Base-by-base conservation (phyloP, 2,113 vertebrate species). In the Mastomys natalensis region DNA sequence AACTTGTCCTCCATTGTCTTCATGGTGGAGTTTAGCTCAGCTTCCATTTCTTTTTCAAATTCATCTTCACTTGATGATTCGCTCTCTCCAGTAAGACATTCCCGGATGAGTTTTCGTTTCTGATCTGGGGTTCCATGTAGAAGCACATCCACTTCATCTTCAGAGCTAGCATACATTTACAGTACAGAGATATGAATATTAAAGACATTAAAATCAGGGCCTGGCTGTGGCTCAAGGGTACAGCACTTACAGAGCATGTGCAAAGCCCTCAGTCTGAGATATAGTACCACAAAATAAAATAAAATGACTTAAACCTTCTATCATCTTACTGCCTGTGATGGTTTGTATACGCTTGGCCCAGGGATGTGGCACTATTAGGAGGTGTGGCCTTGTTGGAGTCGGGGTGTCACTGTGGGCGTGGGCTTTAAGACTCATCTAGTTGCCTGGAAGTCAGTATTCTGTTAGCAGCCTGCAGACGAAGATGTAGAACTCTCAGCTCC, bases 1-100 rank as follows among this genome's bases (percentile, higher is more conserved):
- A 99, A 99, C 87, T 97, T 98, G 89, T 98, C 98, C 98, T 99
- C 99, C 98, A 99, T 99, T 73, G 98, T 98, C 98, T 98, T 99
- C 96, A 99, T 99, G 84, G 99, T 99, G 93, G 98, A 98, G 98
- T 98, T 99, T 58, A 99, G 98, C 95, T 99, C 99, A 0, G 99
- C 99, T 97, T 99, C 99, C 99, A 99, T 99, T 98, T 99, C 99
- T 97, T 99, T 99, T 89, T 99, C 99, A 97, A 99, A 99, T 94
- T 99, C 99, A 98, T 99, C 99, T 0, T 99, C 99, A 48, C 99
- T 99, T 97, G 99, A 99, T 1, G 99, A 99, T 96, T 99, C 99
- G 19, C 99, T 99, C 98, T 99, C 99, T 40, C 99, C 99, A 0
- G 99, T 99, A 73, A 99, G 98, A 94, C 99, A 99, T 95, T 99